Base-by-base conservation (phyloP, 2,113 vertebrate genomes). In the Gavia stellata region DNA sequence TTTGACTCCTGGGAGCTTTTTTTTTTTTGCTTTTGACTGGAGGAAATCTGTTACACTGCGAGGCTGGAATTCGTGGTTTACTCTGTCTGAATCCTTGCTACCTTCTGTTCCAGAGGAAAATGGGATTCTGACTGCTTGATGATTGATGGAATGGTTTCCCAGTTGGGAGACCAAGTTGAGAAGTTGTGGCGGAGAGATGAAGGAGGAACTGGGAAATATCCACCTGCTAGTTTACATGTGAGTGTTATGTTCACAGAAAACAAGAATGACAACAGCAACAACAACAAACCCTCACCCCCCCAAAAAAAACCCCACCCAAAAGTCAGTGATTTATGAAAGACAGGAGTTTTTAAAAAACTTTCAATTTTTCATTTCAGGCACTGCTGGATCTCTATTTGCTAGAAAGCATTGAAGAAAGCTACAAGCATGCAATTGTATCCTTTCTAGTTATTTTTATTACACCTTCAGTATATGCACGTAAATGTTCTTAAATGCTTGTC, bases 371-470 rank as follows among this genome's bases (percentile, higher is more conserved):
- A 34, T 97, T 97, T 66, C 94, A 99, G 99, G 99, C 99, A 19
- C 96, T 99, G 88, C 98, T 99, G 91, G 99, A 99, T 95, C 97
- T 99, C 55, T 99, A 99, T 90, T 98, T 99, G 12, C 97, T 99
- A 81, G 99, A 99, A 83, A 97, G 97, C 73, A 88, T 99, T 81
- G 98, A 98, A 61, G 99, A 99, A 97, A 96, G 98, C 38, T 95
- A 97, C 96, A 99, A 99, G 89, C 99, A 99, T 95, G 98, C 98
- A n/a, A 98, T 99, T 95, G 99, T 99, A 99, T 99, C 99, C 99
- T 99, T 98, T 93, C 40, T 8, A 9, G 50, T 53, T 65, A 31
- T 13, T 85, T n/a, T 36, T 36, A 8, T 13, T 78, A 6, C 5
- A 9, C 25, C 29, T 49, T 66, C 28, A 23, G 15, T 4, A 11